Evolutionary conservation across 2,888 invertebrate species (phyloP).

Genomic region (Polylopha cassiicola): DNA sequence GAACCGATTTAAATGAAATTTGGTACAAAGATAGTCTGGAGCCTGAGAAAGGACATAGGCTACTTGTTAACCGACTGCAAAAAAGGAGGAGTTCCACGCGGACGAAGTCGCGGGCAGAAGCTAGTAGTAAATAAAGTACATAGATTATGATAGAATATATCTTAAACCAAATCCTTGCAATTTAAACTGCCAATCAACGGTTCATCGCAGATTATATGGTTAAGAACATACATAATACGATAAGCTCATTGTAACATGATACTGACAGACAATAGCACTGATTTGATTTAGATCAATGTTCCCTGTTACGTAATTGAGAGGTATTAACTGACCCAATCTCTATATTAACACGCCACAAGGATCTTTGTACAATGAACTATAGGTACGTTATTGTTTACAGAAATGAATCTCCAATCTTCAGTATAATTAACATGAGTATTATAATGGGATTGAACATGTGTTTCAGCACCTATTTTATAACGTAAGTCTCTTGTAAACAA

Average conservation of each 20-base stretch:
- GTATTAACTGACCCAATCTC: constrained; percentile 40
- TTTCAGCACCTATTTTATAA: too few relatives aligned
- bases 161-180: constrained; percentile 35
- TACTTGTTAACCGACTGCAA: too few relatives aligned
- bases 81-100: too few relatives aligned
- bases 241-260: constrained; percentile 19
- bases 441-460: too few relatives aligned
- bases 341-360: constrained; percentile 1
- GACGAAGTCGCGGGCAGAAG: too few relatives aligned
- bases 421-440: too few relatives aligned
- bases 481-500: too few relatives aligned
- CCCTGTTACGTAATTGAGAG: constrained; percentile 30
- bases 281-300: constrained; percentile 42
- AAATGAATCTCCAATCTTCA: neutral
- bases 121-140: neutral
- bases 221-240: constrained; percentile 11
- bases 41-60: too few relatives aligned
- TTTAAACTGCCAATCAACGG: constrained; percentile 22
- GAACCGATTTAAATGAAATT: too few relatives aligned
- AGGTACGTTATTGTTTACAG: neutral
- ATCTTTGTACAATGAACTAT: neutral
- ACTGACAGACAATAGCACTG: constrained; percentile 37
- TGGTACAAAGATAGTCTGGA: too few relatives aligned
- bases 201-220: constrained; percentile 9
- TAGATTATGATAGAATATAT: neutral